Conservation (phyloP, 2,888 invertebrate genomes). For the Philopedon plagiatum region DNA sequence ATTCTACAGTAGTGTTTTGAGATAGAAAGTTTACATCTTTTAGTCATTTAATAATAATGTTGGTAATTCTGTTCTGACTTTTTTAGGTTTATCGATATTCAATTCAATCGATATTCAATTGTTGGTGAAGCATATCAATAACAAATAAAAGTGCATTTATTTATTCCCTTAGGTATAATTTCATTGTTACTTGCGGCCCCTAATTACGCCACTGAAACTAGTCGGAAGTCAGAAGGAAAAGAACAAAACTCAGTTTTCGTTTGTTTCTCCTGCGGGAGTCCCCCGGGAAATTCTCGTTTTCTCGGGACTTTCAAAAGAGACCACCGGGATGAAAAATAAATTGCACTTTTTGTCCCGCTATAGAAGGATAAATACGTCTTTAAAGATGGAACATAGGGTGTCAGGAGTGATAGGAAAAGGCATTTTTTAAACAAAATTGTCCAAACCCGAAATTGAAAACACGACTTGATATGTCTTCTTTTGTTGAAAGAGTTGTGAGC, state of each 20-base stretch:
- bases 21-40: no score
- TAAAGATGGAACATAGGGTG: constrained; percentile 38
- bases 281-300: constrained; percentile 47
- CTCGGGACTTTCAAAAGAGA: constrained; percentile 40
- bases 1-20: no score
- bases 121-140: no score
- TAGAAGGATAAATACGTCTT: constrained; percentile 49
- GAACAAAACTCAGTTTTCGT: constrained; percentile 34
- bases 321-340: constrained; percentile 49
- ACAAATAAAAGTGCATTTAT: no score
- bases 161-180: neutral
- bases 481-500: neutral
- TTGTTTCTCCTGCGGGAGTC: constrained; percentile 33
- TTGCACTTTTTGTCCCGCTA: constrained; percentile 48
- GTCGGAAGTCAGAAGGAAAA: constrained; percentile 25
- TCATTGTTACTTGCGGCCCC: neutral
- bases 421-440: constrained; percentile 36
- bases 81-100: no score
- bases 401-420: constrained; percentile 26
- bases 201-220: constrained; percentile 20
- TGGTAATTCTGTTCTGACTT: no score
- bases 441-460: constrained; percentile 23
- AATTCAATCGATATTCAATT: no score
- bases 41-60: no score
- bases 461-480: constrained; percentile 1